A percentile compares a stretch with the other conserved stretches of the same genome.
Conservation (phyloP, 2,888 invertebrate species). For the Chydorus sphaericus region DNA sequence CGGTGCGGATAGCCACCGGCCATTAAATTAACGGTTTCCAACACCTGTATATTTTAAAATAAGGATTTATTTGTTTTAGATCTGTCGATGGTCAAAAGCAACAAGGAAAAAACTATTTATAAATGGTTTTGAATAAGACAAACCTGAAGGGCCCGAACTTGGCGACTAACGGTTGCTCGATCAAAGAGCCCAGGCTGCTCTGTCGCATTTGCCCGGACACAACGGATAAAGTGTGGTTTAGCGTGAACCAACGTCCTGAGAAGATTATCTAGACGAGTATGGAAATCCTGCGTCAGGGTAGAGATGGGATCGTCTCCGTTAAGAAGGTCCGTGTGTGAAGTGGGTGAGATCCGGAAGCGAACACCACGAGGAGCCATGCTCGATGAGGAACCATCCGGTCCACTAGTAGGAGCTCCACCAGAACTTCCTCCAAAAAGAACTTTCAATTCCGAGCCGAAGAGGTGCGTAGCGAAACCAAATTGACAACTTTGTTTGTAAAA, state of each 20-base stretch:
- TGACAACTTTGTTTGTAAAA: conserved; percentile 86
- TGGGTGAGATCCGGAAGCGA: conserved; percentile 77
- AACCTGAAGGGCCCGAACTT: conserved; percentile 76
- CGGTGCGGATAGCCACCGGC: conserved; percentile 87
- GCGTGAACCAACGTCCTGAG: conserved; percentile 82
- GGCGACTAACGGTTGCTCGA: conserved; percentile 63
- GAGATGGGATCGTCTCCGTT: conserved; percentile 74
- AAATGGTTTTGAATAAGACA: no score
- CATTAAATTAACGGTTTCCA: conserved; percentile 90
- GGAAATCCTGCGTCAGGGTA: conserved; percentile 87
- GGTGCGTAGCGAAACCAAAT: conserved; percentile 90
- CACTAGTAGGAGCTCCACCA: no score
- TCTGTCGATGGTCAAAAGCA: no score
- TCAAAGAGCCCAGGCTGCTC: conserved; percentile 75
- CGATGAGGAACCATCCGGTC: no score
- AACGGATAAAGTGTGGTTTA: conserved; percentile 84
- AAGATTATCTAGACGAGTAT: conserved; percentile 80
- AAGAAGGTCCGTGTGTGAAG: conserved; percentile 64
- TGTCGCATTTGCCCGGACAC: conserved; percentile 70
- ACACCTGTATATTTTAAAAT: no score
- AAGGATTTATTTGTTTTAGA: no score
- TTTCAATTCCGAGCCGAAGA: conserved; percentile 87
- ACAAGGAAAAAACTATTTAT: no score
- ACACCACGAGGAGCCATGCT: conserved; percentile 60
- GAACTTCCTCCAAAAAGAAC: conserved; percentile 54